Evolutionary conservation across 1,140 invertebrate genomes (phyloP), one percentile per base, ranked within the genome.

Genomic region (Drosophila ambigua): DNA sequence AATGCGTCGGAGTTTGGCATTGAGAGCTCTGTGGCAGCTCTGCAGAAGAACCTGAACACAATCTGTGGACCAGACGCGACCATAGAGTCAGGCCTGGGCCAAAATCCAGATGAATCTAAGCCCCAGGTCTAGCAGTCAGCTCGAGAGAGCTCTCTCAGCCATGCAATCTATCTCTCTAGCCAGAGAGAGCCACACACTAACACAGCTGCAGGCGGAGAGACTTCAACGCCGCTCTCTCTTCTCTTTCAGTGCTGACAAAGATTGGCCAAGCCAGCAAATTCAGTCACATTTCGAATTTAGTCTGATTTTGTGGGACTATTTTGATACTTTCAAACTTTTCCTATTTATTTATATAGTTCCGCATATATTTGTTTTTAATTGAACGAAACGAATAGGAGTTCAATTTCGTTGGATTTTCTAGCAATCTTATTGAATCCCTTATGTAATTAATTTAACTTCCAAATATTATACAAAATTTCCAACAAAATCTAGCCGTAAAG

Each of bases 1-100:
- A 83, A 83, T 83, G 75, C 79, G 67, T 84, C 78, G 74, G 82
- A 85, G 78, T 87, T 82, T 84, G 73, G 77, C 81, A 85, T 63
- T 77, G 83, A 87, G 58, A 26, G 46, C 59, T 61, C 26, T 64
- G 61, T 49, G 44, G 16, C 16, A 16, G 44, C 15, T 50, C 41
- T 44, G 41, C 48, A 58, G 49, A 74, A 83, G 62, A 82, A 82
- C 63, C 69, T 67, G 74, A 62, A 71, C 51, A 72, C 69, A 66
- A 39, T 39, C 35, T 39, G 35, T 54, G 57, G 43, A 45, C 50
- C 57, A 41, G 54, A 48, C 58, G 44, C 52, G 62, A 48, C 72
- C 58, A 59, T 59, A 62, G 28, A 55, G 43, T 46, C 11, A 13
- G 35, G 11, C 15, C 44, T 46, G 26, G 45, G 39, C 24, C 39